phyloP scores from a whole-genome alignment of 2,797 vertebrate species.

The Poecilia gillii region DNA sequence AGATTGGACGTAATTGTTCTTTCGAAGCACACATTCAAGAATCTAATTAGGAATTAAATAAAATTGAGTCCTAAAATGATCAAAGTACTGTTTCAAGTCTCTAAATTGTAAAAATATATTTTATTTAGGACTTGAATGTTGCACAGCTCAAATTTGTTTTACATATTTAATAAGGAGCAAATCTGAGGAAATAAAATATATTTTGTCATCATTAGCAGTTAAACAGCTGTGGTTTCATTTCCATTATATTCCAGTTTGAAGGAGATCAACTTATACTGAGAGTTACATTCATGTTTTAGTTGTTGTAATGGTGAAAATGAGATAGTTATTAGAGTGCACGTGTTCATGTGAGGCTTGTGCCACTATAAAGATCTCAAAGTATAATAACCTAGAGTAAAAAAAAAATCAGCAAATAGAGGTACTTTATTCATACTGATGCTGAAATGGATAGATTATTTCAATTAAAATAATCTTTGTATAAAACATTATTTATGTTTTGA shows the following conservation, averaged over 20 bases:
- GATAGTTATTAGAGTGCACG: background rate
- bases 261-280: background rate
- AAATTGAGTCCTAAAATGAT: background rate
- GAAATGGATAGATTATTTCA: background rate
- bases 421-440: background rate
- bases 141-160: background rate
- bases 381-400: background rate
- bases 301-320: background rate
- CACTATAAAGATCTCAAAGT: background rate
- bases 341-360: background rate
- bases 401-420: background rate
- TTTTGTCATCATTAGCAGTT: background rate
- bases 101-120: background rate
- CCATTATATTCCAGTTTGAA: background rate
- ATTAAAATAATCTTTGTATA: background rate
- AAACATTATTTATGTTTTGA: background rate
- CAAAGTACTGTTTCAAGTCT: background rate
- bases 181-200: background rate
- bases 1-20: constrained; percentile 1
- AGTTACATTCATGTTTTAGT: background rate
- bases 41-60: constrained; percentile 13
- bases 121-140: background rate
- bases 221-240: background rate
- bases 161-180: background rate
- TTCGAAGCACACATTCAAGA: constrained; percentile 1